Evolutionary conservation across 2,888 invertebrate genomes (phyloP), one percentile per base, ranked within the genome.

Genomic region (Drosophila ezoana): DNA sequence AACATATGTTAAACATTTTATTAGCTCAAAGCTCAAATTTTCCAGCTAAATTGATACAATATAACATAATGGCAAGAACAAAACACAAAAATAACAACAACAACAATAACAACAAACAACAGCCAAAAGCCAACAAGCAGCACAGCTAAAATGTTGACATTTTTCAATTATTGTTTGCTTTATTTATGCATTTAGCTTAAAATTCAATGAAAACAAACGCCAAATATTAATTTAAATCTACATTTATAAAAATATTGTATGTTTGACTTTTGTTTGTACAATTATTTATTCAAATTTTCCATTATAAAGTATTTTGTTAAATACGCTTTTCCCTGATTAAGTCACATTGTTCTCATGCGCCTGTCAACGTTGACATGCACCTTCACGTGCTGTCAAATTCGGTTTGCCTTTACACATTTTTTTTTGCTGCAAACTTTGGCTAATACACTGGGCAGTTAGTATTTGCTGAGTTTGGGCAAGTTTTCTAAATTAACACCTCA

Each of bases 101-200:
- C 11, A 13, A 1, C 13, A 6, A 37, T 28, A 23, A 35, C 23
- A 53, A 45, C 35, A 41, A 20, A n/a, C 23, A 53, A 45, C 38
- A 48, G 28, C 35, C 13, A 49, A 65, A 23, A 43, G 10, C 23
- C 13, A 43, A 51, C 6, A 38, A 47, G 3, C 14, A 51, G 6
- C 33, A 0, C 18, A 37, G 37, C 4, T 11, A 6, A 51, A 52
- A 60, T 44, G 38, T 49, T 35, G 47, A 43, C 40, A 35, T 44
- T 57, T 58, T 61, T 60, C 47, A 66, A 67, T 79, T 59, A 67
- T 28, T 38, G 40, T 28, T 35, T 14, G 16, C 13, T 33, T 35
- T 18, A 51, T 45, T 41, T 54, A 47, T 56, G 14, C 45, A 38
- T 16, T 13, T 3, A 9, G 2, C 8, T 14, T 14, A 6, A 41